These are phyloP conservation scores for Platyscapa corneri DNA, from an alignment of 1,140 invertebrate genomes.

Conservation along the genomic window DNA sequence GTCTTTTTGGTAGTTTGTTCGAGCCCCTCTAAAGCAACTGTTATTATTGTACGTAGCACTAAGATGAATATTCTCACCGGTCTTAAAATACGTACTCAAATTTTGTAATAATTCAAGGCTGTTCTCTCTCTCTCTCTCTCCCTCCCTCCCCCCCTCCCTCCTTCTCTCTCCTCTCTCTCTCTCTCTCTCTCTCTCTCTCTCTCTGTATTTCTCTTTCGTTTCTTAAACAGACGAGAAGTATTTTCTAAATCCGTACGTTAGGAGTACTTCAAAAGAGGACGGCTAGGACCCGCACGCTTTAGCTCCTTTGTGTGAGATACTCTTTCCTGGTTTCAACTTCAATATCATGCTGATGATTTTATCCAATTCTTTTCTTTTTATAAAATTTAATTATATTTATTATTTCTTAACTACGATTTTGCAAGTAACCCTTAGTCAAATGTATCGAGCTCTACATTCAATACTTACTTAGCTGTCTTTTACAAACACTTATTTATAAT, in stretches of 20 bases:
- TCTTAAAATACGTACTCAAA: conserved; percentile 39
- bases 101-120: conserved; percentile 11
- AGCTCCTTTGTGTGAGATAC: not conserved
- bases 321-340: not conserved
- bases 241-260: conserved; percentile 11
- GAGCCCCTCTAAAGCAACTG: not conserved
- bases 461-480: no score
- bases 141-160: no score
- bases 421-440: no score
- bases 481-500: no score
- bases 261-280: no score
- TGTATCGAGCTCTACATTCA: no score
- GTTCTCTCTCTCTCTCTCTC: not conserved
- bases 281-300: not conserved
- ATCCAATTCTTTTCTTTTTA: no score
- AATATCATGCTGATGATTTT: not conserved
- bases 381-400: no score
- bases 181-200: no score
- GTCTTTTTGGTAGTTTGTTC: not conserved
- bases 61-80: conserved; percentile 40
- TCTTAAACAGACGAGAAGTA: not conserved
- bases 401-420: no score
- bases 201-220: no score
- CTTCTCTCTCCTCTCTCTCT: no score
- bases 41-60: conserved; percentile 20